Percentiles rank a stretch among this genome's conserved stretches.
Conservation (phyloP, 1,140 invertebrate species). For the Sarcophaga bullata region DNA sequence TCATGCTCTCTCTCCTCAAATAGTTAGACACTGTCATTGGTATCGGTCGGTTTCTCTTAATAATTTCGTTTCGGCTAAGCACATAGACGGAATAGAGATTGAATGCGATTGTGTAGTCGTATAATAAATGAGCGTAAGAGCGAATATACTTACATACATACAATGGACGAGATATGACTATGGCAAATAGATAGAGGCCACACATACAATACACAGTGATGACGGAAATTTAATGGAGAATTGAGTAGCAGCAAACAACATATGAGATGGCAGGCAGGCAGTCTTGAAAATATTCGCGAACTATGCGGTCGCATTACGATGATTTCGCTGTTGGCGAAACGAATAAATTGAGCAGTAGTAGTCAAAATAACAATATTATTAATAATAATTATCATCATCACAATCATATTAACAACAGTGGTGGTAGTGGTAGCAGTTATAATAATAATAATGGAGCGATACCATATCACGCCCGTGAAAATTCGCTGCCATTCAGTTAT, state of each 20-base stretch:
- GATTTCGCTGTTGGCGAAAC: slow-evolving; percentile 41
- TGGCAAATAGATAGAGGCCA: too few species aligned
- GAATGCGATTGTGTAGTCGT: too few species aligned
- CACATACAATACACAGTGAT: too few species aligned
- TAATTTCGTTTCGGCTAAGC: neutral
- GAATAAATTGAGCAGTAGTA: slow-evolving; percentile 15
- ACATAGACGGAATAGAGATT: neutral
- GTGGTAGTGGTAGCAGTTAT: slow-evolving; percentile 20
- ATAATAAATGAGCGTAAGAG: neutral
- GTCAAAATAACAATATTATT: neutral
- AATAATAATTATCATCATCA: neutral
- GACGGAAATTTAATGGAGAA: slow-evolving; percentile 25
- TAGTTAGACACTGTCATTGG: neutral
- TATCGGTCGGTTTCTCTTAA: neutral
- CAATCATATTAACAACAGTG: too few species aligned
- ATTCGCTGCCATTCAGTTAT: slow-evolving; percentile 83
- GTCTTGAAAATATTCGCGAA: slow-evolving; percentile 48
- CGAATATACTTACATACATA: neutral
- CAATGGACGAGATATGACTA: neutral
- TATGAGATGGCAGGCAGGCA: slow-evolving; percentile 23
- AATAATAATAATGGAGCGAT: slow-evolving; percentile 64
- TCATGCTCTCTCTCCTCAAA: neutral
- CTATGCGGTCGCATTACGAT: slow-evolving; percentile 47
- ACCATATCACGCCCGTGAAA: slow-evolving; percentile 82
- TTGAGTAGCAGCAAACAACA: neutral